phyloP scores from a whole-genome alignment of 2,113 vertebrate genomes.

The Lepus timidus region DNA sequence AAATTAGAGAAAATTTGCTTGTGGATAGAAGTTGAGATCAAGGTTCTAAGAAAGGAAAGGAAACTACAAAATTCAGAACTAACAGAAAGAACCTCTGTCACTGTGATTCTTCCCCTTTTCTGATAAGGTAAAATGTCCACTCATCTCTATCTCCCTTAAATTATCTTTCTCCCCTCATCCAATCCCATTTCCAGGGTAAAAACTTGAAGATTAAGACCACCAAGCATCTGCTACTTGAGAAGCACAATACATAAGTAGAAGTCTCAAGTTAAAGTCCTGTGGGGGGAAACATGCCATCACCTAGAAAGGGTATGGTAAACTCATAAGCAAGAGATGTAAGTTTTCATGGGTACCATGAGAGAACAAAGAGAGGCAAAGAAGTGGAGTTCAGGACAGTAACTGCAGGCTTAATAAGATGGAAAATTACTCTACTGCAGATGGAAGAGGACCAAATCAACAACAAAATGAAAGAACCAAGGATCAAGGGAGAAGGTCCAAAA shows the following conservation, averaged over 20 bases:
- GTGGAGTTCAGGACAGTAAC: background rate
- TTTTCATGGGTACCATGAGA: background rate
- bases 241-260: background rate
- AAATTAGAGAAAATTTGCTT: slow-evolving; percentile 44
- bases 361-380: slow-evolving; percentile 18
- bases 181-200: slow-evolving; percentile 41
- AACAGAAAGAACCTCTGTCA: background rate
- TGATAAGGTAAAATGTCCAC: slow-evolving; percentile 33
- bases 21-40: background rate
- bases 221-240: slow-evolving; percentile 25
- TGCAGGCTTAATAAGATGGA: background rate
- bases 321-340: background rate
- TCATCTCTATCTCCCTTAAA: slow-evolving; percentile 62
- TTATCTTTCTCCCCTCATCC: background rate
- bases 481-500: background rate
- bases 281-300: background rate
- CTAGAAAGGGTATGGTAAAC: slow-evolving; percentile 13
- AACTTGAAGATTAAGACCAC: slow-evolving; percentile 17
- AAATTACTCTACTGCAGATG: background rate
- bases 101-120: background rate
- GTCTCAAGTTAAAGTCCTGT: slow-evolving; percentile 8
- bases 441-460: background rate
- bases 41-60: slow-evolving; percentile 24
- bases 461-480: background rate
- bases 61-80: slow-evolving; percentile 54